Evolutionary conservation across 1,140 invertebrate species (phyloP), one percentile per base, ranked within the genome.

Genomic region (Rhizoglyphus robini): DNA sequence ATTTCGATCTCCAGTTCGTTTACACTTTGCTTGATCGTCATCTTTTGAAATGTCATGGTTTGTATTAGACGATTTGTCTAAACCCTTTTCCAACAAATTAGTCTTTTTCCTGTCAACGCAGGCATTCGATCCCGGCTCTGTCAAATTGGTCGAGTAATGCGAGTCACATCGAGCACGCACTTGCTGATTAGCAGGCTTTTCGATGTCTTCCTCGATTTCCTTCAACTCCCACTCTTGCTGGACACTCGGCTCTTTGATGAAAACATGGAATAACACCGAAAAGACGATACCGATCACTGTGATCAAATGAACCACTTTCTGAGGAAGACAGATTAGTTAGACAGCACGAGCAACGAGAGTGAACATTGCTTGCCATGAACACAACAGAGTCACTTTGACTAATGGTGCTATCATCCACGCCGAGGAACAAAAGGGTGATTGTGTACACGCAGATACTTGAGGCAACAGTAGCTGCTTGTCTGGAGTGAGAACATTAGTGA

Each of bases 211-310:
- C n/a, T 58, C 15, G n/a, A 54, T 15, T 4, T 63, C 18, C 5
- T 46, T n/a, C 32, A 58, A 63, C 32, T 63, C 61, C 3, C 4
- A 63, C 29, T 8, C 32, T 29, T 57, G 11, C 36, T 54, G 4
- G 23, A 25, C n/a, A 63, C 32, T 63, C 13, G 61, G 61, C 23
- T 63, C 61, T 36, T 61, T 66, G 13, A 70, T 82, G 77, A 68
- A 83, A 41, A 68, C n/a, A 72, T 93, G 88, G 74, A 94, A 94
- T 5, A 90, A 70, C n/a, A 87, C 54, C 0, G 87, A 84, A 63
- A 84, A 81, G 25, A 88, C 5, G 2, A 78, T 65, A 27, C 91
- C 91, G 64, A 89, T 63, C 5, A 63, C 5, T 20, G 61, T 36
- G 23, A 63, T 63, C 3, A 63, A 30, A 29, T 63, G 61, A 13